Base-by-base conservation (phyloP, 2,113 vertebrate genomes). In the Axis porcinus region DNA sequence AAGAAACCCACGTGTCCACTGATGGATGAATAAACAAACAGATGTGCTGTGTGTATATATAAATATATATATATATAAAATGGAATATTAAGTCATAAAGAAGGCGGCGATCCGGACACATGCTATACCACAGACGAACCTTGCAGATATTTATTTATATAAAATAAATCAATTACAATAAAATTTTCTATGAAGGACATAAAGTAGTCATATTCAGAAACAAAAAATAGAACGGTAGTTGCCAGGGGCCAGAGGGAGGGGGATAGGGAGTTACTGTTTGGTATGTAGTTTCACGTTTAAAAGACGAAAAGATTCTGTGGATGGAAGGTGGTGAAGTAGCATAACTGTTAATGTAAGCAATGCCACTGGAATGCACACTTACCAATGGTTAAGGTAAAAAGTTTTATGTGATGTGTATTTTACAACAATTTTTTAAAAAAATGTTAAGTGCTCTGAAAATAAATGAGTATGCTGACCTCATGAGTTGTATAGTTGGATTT, bases 1-100 rank as follows among this genome's bases (percentile, higher is more conserved):
- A 90, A 78, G 23, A 21, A 81, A 45, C 10, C 19, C 5, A 91
- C 19, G 43, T n/a, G 2, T 86, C 36, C 79, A 28, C 1, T 15
- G 52, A 47, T 0, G 3, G 23, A 60, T 43, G 16, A 85, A 33
- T 82, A 25, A 36, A 86, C 28, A 83, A 50, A 50, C 23, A 81
- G 74, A 82, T 23, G 16, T 27, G 10, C 3, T 33, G 4, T 58
- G 25, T 27, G 27, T 17, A 1, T 55, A 8, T 23, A 19, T 54
- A 54, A 7, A 62, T 14, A 62, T 1, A 60, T 6, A 64, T 4
- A 15, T 45, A 57, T 6, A n/a, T 6, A 45, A 0, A 52, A 5
- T 43, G 7, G 4, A 55, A 21, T 89, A 86, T 40, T 89, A 60
- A 91, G 25, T 45, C 9, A 47, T 62, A 62, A 76, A 91, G 57